Evolutionary conservation across 2,797 vertebrate genomes (phyloP).

Genomic region (Sylvilagus floridanus): DNA sequence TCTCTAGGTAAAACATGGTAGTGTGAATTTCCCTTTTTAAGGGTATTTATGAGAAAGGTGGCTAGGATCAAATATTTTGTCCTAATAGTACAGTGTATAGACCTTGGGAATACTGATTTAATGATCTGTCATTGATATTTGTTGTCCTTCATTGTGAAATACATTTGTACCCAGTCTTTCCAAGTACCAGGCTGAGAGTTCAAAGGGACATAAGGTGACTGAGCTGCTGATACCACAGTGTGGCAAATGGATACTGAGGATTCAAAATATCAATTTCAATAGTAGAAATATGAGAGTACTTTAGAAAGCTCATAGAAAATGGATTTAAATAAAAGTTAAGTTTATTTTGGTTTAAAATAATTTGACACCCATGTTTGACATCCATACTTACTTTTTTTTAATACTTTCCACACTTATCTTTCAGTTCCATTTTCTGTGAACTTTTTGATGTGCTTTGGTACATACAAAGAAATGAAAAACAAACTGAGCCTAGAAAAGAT

Average conservation of each 20-base stretch:
- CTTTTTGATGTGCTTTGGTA: no score
- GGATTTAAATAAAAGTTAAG: no score
- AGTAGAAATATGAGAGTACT: not conserved
- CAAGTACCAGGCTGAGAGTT: not conserved
- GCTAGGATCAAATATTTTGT: not conserved
- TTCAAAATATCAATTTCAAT: not conserved
- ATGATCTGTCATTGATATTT: slow-evolving; percentile 16
- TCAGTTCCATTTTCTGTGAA: no score
- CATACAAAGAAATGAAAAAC: not conserved
- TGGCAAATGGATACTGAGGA: not conserved
- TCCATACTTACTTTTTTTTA: no score
- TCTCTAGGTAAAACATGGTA: slow-evolving; percentile 1
- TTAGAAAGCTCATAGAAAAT: no score
- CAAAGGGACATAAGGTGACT: not conserved
- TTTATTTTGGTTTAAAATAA: no score
- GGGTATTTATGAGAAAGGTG: slow-evolving; percentile 16
- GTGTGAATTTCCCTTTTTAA: not conserved
- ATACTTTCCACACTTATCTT: no score
- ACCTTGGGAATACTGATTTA: not conserved
- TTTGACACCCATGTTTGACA: no score
- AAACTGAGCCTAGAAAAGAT: not conserved
- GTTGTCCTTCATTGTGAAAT: not conserved
- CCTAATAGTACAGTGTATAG: not conserved
- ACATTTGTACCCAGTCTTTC: not conserved
- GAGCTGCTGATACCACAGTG: not conserved